Evolutionary conservation across 2,113 vertebrate genomes (phyloP).

Genomic region (Corvus cornix): DNA sequence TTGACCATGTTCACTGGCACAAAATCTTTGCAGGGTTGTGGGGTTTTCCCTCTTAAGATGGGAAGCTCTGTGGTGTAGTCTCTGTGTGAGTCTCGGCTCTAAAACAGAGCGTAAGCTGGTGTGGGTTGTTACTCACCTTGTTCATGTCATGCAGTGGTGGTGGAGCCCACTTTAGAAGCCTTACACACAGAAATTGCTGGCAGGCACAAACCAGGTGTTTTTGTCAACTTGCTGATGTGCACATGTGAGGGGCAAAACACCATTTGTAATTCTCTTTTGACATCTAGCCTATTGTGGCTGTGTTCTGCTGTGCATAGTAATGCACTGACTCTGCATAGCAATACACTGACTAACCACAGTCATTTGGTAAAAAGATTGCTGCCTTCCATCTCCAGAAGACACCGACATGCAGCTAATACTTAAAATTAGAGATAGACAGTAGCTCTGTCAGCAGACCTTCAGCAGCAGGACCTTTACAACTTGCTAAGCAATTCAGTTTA

Average conservation of each 20-base stretch:
- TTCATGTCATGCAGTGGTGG: not conserved
- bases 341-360: not conserved
- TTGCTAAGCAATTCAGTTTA: not conserved
- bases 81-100: not conserved
- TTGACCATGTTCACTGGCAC: not conserved
- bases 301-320: conserved; percentile 15
- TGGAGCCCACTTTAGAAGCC: not conserved
- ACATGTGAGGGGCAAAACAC: not conserved
- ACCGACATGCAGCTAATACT: not conserved
- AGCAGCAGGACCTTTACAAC: not conserved
- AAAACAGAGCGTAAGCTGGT: rapidly evolving
- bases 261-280: not conserved
- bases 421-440: conserved; percentile 24
- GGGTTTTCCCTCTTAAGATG: not conserved
- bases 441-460: conserved; percentile 21
- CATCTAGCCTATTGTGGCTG: conserved; percentile 9
- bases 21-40: not conserved
- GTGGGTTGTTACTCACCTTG: not conserved
- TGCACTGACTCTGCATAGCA: conserved; percentile 22
- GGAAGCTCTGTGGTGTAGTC: not conserved
- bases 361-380: not conserved
- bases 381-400: conserved; percentile 24
- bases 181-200: not conserved
- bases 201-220: not conserved
- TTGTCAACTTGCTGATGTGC: not conserved